These are phyloP conservation scores for Penaeus chinensis DNA, from an alignment of 1,140 invertebrate genomes.

Conservation along the genomic window DNA sequence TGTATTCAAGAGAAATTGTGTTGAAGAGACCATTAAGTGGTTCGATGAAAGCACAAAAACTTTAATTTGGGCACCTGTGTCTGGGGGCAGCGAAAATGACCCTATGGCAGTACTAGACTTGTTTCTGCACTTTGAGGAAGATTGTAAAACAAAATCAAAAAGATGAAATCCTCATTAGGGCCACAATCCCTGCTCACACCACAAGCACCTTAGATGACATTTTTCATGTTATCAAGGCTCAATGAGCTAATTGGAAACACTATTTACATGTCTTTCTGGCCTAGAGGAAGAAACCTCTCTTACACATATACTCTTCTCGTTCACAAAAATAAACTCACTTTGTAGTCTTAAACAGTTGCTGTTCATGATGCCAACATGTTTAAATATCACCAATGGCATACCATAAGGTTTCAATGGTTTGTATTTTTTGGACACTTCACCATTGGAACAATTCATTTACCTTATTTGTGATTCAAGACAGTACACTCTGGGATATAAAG, in stretches of 20 bases:
- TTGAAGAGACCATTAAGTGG: conserved; percentile 46
- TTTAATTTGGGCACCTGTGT: conserved; percentile 24
- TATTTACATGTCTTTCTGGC: conserved; percentile 50
- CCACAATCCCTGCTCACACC: conserved; percentile 29
- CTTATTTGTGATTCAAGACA: conserved; percentile 57
- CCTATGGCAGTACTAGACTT: conserved; percentile 10
- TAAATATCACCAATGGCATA: conserved; percentile 56
- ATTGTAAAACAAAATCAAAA: conserved; percentile 7
- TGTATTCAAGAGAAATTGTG: conserved; percentile 45
- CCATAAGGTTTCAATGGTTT: conserved; percentile 27
- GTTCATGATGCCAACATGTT: conserved; percentile 37
- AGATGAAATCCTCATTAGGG: not conserved
- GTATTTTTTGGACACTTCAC: conserved; percentile 35
- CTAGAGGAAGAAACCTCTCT: conserved; percentile 31
- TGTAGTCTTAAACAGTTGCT: conserved; percentile 42
- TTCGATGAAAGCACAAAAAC: conserved; percentile 50
- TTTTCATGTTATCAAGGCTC: conserved; percentile 38
- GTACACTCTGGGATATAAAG: conserved; percentile 39
- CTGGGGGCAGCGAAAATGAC: conserved; percentile 20
- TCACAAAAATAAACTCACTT: conserved; percentile 53
- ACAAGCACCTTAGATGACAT: conserved; percentile 33
- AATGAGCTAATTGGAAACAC: conserved; percentile 28
- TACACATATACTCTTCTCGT: conserved; percentile 38
- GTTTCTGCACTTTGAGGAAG: not conserved
- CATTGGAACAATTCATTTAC: conserved; percentile 41